Percentiles rank a stretch among this genome's conserved stretches.
Evolutionary conservation across 2,888 invertebrate genomes (phyloP).

Genomic region (Tetragnatha montana): DNA sequence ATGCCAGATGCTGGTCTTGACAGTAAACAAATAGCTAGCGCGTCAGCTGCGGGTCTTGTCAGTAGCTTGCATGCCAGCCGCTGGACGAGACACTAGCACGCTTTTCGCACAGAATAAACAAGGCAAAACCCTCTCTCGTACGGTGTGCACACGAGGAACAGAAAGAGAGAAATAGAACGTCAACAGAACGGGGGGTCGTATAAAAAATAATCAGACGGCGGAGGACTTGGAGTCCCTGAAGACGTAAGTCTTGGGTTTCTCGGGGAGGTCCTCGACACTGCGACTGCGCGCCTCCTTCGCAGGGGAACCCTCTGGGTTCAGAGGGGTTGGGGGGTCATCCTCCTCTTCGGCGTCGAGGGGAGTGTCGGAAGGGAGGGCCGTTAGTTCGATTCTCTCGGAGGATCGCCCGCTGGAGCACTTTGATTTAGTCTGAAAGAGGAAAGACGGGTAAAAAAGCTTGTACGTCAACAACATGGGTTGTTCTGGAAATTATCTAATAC

Average conservation of each 20-base stretch:
- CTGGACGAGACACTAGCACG: no score
- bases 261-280: conserved; percentile 61
- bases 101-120: no score
- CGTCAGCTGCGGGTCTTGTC: no score
- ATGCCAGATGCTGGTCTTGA: no score
- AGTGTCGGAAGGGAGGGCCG: conserved; percentile 7
- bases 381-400: conserved; percentile 59
- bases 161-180: no score
- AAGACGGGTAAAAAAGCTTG: not conserved
- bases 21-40: no score
- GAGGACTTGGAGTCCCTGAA: conserved; percentile 69
- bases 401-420: conserved; percentile 33
- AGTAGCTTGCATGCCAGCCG: no score
- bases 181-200: no score
- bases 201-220: conserved; percentile 43
- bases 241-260: conserved; percentile 44
- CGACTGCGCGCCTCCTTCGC: conserved; percentile 48
- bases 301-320: not conserved
- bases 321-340: not conserved
- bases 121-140: no score
- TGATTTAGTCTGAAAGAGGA: conserved; percentile 47
- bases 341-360: not conserved
- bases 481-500: not conserved
- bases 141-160: no score
- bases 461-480: not conserved